phyloP scores from a whole-genome alignment of 2,888 invertebrate species.

The Drosophila bunnanda region DNA sequence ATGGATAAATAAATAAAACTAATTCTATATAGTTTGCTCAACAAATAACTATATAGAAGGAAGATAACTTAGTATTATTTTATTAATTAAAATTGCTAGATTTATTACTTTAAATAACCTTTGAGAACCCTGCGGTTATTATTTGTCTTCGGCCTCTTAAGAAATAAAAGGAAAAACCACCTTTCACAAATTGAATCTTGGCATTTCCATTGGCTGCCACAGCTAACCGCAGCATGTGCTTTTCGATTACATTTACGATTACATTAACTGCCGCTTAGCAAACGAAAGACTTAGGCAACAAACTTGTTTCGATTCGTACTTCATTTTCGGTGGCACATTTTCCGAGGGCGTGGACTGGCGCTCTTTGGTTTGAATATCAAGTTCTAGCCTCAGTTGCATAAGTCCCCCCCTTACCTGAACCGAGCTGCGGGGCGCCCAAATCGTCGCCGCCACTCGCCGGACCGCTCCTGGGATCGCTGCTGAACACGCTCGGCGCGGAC shows the following conservation, averaged over 20 bases:
- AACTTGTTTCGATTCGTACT: conserved; percentile 56
- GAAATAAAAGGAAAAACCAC: conserved; percentile 1
- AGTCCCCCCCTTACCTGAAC: conserved; percentile 58
- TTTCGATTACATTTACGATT: conserved; percentile 19
- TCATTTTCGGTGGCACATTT: conserved; percentile 22
- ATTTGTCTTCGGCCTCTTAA: too few relatives aligned
- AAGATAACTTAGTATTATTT: background rate
- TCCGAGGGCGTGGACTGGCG: conserved; percentile 22
- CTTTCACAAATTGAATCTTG: conserved; percentile 12
- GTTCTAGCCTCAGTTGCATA: conserved; percentile 68
- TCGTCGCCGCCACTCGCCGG: conserved; percentile 31
- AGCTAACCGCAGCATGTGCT: conserved; percentile 8
- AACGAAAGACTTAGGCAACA: conserved; percentile 68
- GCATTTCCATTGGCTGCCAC: conserved; percentile 24
- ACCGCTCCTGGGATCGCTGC: conserved; percentile 40
- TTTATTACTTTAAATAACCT: too few relatives aligned
- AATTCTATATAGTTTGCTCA: background rate
- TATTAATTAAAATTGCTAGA: too few relatives aligned
- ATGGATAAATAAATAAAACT: background rate
- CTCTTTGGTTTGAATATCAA: conserved; percentile 71
- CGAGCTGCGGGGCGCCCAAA: conserved; percentile 44
- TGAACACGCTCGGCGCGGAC: conserved; percentile 52
- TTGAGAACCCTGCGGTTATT: too few relatives aligned
- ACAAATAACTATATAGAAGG: background rate
- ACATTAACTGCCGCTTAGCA: conserved; percentile 32